These are phyloP conservation scores for Rhinophrynus dorsalis DNA, from an alignment of 2,797 vertebrate genomes.

Conservation along the genomic window DNA sequence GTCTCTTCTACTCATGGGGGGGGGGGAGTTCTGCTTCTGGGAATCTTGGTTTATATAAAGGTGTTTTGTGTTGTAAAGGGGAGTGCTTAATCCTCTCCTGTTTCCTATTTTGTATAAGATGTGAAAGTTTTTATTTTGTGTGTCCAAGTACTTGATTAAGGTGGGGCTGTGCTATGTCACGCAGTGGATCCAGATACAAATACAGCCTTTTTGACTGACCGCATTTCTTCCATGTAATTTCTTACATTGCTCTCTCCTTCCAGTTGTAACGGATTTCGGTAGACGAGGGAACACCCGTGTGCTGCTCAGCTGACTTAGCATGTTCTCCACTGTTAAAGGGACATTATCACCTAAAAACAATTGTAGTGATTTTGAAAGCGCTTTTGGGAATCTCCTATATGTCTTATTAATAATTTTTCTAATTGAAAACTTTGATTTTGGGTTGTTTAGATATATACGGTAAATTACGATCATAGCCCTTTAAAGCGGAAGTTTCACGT, in stretches of 20 bases:
- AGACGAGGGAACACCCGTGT: background rate
- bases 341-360: too few relatives aligned
- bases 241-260: background rate
- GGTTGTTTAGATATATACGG: too few relatives aligned
- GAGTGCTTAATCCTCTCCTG: slow-evolving; percentile 30
- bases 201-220: background rate
- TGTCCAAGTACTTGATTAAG: slow-evolving; percentile 64
- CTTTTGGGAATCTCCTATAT: too few relatives aligned
- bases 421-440: too few relatives aligned
- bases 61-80: slow-evolving; percentile 43
- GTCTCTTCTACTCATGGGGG: background rate
- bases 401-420: too few relatives aligned
- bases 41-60: background rate
- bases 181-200: background rate
- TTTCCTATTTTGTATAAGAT: slow-evolving; percentile 57
- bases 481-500: too few relatives aligned
- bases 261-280: background rate
- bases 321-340: too few relatives aligned
- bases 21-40: background rate
- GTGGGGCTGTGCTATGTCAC: slow-evolving; percentile 51
- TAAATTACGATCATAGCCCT: too few relatives aligned
- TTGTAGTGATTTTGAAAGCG: too few relatives aligned
- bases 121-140: slow-evolving; percentile 53
- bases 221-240: background rate
- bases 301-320: too few relatives aligned